Evolutionary conservation across 2,797 vertebrate species (phyloP).

Genomic region (Gambusia yucatana): DNA sequence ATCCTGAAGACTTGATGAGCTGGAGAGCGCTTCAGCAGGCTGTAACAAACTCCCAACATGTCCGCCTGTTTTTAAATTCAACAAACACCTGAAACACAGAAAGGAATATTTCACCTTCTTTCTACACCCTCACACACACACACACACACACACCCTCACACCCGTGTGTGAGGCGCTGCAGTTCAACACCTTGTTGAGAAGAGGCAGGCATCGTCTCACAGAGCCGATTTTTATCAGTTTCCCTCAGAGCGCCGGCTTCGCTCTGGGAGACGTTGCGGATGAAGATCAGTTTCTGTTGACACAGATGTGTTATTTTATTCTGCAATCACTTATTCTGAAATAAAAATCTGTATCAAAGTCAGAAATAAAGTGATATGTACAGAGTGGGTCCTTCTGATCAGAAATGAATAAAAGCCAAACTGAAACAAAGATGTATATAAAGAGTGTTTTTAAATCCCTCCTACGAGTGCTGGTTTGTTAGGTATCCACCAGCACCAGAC

Average conservation of each 20-base stretch:
- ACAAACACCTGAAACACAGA: constrained; percentile 57
- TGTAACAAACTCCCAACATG: constrained; percentile 57
- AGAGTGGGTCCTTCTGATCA: constrained; percentile 26
- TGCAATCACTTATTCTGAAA: background rate
- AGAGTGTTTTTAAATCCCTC: background rate
- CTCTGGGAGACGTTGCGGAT: constrained; percentile 43
- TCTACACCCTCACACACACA: too few relatives aligned
- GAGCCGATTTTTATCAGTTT: constrained; percentile 1
- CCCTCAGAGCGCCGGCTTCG: constrained; percentile 12
- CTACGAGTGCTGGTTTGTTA: background rate
- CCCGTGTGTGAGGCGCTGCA: background rate
- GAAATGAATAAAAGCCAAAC: constrained; percentile 40
- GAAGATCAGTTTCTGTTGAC: constrained; percentile 12
- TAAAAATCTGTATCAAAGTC: accelerated
- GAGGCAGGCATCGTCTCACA: constrained; percentile 50
- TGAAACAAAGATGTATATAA: constrained; percentile 28
- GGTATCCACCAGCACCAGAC: background rate
- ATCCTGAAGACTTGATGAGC: constrained; percentile 36
- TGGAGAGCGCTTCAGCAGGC: constrained; percentile 22
- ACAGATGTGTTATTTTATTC: background rate
- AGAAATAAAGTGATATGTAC: constrained; percentile 36
- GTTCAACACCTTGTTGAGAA: constrained; percentile 63
- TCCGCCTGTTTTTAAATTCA: constrained; percentile 51
- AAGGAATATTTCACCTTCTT: background rate
- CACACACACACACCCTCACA: too few relatives aligned